Evolutionary conservation across 2,113 vertebrate species (phyloP).

Genomic region (Neotragus moschatus): DNA sequence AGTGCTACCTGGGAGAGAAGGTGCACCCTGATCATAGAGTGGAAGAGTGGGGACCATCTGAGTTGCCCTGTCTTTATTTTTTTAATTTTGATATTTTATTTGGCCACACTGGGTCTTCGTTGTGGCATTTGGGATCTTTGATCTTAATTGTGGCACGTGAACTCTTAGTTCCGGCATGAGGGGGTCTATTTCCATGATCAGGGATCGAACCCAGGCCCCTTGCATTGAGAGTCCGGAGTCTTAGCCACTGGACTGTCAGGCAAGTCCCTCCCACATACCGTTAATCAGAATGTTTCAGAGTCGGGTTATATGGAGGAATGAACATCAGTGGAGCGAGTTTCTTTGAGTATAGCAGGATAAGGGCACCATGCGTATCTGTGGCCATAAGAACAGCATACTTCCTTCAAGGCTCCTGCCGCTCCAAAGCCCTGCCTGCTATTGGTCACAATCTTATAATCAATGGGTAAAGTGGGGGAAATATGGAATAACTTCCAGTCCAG

Average conservation of each 20-base stretch:
- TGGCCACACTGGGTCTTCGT: neutral
- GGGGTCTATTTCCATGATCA: neutral
- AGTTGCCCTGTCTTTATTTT: neutral
- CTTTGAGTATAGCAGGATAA: neutral
- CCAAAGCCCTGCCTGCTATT: neutral
- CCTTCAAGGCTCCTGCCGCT: neutral
- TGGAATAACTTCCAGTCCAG: constrained; percentile 95
- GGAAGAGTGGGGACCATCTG: neutral
- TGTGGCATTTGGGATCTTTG: neutral
- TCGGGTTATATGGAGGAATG: neutral
- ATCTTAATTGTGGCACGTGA: neutral
- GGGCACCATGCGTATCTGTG: neutral
- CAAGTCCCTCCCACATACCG: neutral
- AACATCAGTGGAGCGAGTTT: neutral
- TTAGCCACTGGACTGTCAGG: neutral
- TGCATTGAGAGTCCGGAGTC: neutral
- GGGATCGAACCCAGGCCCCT: neutral
- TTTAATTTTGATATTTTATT: neutral
- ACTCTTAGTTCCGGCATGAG: neutral
- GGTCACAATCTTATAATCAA: neutral
- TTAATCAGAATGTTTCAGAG: neutral
- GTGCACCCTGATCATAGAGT: neutral
- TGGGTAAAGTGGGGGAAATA: constrained; percentile 34
- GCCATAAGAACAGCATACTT: neutral
- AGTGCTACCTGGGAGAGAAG: neutral